phyloP scores from a whole-genome alignment of 2,797 vertebrate genomes.

The Trachops cirrhosus region DNA sequence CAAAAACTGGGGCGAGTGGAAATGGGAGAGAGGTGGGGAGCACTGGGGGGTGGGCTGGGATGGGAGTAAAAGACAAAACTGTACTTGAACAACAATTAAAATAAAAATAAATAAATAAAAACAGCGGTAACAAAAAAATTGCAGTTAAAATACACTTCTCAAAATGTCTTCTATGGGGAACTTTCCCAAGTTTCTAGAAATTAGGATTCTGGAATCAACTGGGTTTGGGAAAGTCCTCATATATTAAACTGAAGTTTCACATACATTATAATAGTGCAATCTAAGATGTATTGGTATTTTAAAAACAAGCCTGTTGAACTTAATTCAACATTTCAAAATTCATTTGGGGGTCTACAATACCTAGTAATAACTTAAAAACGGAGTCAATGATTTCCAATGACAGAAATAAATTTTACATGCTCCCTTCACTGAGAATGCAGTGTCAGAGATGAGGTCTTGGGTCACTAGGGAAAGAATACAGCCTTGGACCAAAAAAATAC shows the following conservation, averaged over 20 bases:
- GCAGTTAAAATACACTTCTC: conserved; percentile 27
- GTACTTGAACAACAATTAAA: too few relatives aligned
- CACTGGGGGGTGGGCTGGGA: too few relatives aligned
- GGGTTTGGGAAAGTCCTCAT: background rate
- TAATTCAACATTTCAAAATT: conserved; percentile 14
- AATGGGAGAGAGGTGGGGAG: too few relatives aligned
- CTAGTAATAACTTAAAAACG: conserved; percentile 27
- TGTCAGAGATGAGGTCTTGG: background rate
- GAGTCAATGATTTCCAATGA: background rate
- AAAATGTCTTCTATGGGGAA: background rate
- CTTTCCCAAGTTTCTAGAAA: background rate
- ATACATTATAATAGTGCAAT: background rate
- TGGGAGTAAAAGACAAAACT: too few relatives aligned
- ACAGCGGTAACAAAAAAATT: background rate
- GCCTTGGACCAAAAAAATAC: background rate
- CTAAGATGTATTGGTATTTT: background rate
- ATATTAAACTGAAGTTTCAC: conserved; percentile 9
- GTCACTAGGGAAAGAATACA: background rate
- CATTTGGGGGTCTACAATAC: background rate
- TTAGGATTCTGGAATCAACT: background rate
- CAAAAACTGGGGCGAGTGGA: too few relatives aligned
- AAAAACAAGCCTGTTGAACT: background rate
- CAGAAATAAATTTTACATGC: background rate
- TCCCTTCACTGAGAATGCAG: background rate
- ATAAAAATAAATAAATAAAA: too few relatives aligned